Base-by-base conservation (phyloP, 2,888 invertebrate species). In the Junonia oenone region DNA sequence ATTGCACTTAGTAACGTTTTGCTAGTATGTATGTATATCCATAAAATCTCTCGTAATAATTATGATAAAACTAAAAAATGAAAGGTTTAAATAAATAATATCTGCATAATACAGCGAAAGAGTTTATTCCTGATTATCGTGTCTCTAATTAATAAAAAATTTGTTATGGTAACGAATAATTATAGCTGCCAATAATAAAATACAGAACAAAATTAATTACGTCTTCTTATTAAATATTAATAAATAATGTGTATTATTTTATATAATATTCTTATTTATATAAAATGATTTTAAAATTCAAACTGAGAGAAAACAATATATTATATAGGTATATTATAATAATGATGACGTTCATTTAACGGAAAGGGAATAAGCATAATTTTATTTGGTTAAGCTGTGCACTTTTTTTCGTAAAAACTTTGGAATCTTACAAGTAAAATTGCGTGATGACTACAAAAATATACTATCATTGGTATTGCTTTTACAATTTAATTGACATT, bases 271-370 rank as follows among this genome's bases (percentile, higher is more conserved):
- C 14, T 26, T 11, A 3, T 35, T 56, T 52, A 52, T 45, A 52
- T 35, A 48, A 38, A 49, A 53, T 31, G 45, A 52, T 27, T 37
- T 27, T 48, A 50, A 49, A 57, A 57, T 45, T 57, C 52, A 45
- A 53, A 53, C 52, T 49, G 37, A 57, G 53, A 53, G 48, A 49
- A 38, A 45, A 22, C 37, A 35, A 37, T 19, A 35, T 22, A 40
- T 29, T 14, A 37, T 27, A 37, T n/a, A n/a, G n/a, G n/a, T n/a
- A n/a, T 1, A 38, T 31, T 8, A 26, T 49, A 11, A 37, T 17
- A 8, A 14, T 33, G 31, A 0, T 22, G 26, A 48, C 19, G 15
- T 50, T 38, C 22, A 9, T 31, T 8, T 52, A 9, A 13, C 19
- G 19, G 5, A n/a, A 38, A 29, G 15, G 22, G 27, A 8, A 14